Evolutionary conservation across 2,113 vertebrate genomes (phyloP).

Genomic region (Miniopterus natalensis): DNA sequence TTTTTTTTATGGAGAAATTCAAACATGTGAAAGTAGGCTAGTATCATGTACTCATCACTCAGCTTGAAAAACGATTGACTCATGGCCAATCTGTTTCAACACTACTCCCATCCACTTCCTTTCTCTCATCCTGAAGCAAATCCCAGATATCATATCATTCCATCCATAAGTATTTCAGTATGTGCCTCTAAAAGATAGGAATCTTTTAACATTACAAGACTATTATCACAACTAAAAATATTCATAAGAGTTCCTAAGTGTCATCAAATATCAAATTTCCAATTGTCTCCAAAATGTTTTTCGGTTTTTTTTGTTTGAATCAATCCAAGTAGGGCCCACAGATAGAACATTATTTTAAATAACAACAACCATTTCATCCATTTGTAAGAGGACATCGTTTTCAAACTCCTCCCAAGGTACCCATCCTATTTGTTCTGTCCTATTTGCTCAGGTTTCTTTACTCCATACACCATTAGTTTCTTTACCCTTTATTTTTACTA

Average conservation of each 20-base stretch:
- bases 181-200: slow-evolving; percentile 49
- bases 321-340: slow-evolving; percentile 25
- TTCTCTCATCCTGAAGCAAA: slow-evolving; percentile 35
- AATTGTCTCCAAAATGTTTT: slow-evolving; percentile 47
- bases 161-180: slow-evolving; percentile 60
- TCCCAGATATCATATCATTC: background rate
- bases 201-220: slow-evolving; percentile 40
- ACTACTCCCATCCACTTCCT: slow-evolving; percentile 46
- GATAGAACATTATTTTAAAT: slow-evolving; percentile 14
- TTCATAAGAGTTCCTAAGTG: background rate
- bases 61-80: background rate
- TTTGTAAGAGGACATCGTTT: background rate
- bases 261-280: slow-evolving; percentile 41
- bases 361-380: background rate
- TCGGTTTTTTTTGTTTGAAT: background rate
- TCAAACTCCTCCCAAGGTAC: background rate
- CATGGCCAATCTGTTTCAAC: slow-evolving; percentile 41
- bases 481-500: slow-evolving; percentile 21
- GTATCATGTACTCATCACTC: background rate
- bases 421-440: background rate
- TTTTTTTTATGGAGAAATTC: slow-evolving; percentile 38
- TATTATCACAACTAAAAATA: slow-evolving; percentile 38
- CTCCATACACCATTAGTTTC: background rate
- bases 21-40: slow-evolving; percentile 8
- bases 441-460: background rate